Evolutionary conservation across 2,113 vertebrate genomes (phyloP).

Genomic region (Sphyrna mokarran): DNA sequence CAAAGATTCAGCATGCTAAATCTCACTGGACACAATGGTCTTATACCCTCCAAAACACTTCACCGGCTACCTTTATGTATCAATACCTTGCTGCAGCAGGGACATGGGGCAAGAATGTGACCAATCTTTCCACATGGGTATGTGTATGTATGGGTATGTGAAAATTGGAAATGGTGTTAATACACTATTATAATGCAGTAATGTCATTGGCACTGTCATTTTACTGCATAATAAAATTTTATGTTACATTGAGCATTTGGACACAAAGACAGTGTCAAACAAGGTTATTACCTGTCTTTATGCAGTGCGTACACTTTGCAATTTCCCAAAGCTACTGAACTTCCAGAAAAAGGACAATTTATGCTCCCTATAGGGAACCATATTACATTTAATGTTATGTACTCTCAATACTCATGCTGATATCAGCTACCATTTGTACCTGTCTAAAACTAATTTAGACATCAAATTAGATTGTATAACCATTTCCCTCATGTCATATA

Average conservation of each 20-base stretch:
- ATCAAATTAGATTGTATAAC: slow-evolving; percentile 33
- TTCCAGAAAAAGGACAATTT: slow-evolving; percentile 25
- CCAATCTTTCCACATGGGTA: not conserved
- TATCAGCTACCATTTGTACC: slow-evolving; percentile 32
- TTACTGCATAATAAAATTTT: not conserved
- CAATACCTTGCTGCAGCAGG: not conserved
- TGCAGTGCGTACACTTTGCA: not conserved
- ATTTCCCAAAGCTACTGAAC: slow-evolving; percentile 31
- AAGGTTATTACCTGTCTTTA: slow-evolving; percentile 31
- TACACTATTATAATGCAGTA: not conserved
- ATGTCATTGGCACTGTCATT: not conserved
- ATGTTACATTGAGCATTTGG: not conserved
- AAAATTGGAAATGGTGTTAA: not conserved
- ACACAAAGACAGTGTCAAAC: not conserved
- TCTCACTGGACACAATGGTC: not conserved
- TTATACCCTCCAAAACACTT: not conserved
- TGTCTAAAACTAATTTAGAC: slow-evolving; percentile 36
- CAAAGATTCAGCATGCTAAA: not conserved
- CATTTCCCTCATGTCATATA: slow-evolving; percentile 35
- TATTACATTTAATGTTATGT: slow-evolving; percentile 28
- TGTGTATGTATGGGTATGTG: not conserved
- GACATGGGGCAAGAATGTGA: not conserved
- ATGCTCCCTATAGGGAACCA: slow-evolving; percentile 11
- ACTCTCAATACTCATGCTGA: not conserved
- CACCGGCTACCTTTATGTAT: not conserved